These are phyloP conservation scores for Campaea margaritaria DNA, from an alignment of 2,888 invertebrate genomes.

Conservation along the genomic window DNA sequence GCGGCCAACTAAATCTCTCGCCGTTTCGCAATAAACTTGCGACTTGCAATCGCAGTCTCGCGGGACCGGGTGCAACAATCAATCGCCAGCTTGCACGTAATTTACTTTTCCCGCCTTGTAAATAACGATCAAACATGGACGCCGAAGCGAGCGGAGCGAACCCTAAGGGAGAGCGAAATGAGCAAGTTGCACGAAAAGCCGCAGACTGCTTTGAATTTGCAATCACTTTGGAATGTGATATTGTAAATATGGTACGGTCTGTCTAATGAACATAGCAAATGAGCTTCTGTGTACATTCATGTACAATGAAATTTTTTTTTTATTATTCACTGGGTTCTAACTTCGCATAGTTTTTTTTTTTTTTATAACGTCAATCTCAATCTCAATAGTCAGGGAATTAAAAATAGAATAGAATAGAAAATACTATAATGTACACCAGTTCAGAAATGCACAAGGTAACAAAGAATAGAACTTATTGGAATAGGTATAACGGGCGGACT, in stretches of 20 bases:
- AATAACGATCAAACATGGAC: constrained; percentile 66
- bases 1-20: constrained; percentile 28
- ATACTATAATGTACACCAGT: no score
- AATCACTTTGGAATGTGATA: constrained; percentile 19
- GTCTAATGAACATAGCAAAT: neutral
- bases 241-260: constrained; percentile 3
- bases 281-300: no score
- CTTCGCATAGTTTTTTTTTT: no score
- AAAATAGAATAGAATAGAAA: no score
- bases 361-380: no score
- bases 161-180: constrained; percentile 21
- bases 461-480: no score
- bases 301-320: no score
- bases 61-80: constrained; percentile 66
- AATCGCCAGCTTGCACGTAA: constrained; percentile 68
- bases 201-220: constrained; percentile 19
- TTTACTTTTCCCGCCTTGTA: constrained; percentile 75
- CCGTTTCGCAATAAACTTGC: constrained; percentile 62
- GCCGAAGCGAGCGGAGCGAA: constrained; percentile 17
- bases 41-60: constrained; percentile 61
- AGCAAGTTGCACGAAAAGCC: constrained; percentile 19
- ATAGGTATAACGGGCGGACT: no score
- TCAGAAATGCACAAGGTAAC: no score
- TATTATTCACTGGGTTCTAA: no score
- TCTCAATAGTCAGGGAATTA: no score